Evolutionary conservation across 37 sponge, comb jelly and placozoan species (phyloP).

Genomic region (Bolinopsis microptera): DNA sequence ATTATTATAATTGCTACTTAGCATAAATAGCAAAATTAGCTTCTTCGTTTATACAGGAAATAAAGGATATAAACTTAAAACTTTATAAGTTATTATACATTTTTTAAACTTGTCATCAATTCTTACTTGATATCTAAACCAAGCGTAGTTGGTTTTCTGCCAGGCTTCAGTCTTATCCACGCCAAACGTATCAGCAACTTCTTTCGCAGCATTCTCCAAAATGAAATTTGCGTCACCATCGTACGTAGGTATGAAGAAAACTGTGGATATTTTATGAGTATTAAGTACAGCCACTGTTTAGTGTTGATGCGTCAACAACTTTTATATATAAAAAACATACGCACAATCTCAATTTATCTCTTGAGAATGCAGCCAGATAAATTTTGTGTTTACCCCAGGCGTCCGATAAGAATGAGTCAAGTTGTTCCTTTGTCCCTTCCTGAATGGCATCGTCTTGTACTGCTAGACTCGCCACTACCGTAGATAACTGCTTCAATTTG

Average conservation of each 20-base stretch:
- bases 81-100: background rate
- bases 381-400: slow-evolving; percentile 34
- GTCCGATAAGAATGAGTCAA: background rate
- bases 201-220: background rate
- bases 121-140: slow-evolving; percentile 26
- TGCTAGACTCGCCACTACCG: background rate
- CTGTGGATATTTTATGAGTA: background rate
- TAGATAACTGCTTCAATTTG: slow-evolving; percentile 9
- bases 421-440: background rate
- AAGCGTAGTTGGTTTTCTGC: slow-evolving; percentile 57
- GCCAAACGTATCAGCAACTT: background rate
- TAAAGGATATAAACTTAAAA: too few relatives aligned
- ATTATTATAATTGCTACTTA: too few relatives aligned
- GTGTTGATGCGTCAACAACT: too few relatives aligned
- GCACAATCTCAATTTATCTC: too few relatives aligned
- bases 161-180: background rate
- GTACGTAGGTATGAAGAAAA: slow-evolving; percentile 33
- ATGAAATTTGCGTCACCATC: slow-evolving; percentile 23
- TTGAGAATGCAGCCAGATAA: too few relatives aligned
- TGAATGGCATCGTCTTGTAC: background rate
- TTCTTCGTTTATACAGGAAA: too few relatives aligned
- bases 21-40: too few relatives aligned
- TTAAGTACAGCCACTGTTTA: too few relatives aligned
- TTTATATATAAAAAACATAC: too few relatives aligned
- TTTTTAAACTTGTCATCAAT: too few relatives aligned